These are phyloP conservation scores for Prionchulus punctatus DNA, from an alignment of 2,888 invertebrate genomes.

Conservation along the genomic window DNA sequence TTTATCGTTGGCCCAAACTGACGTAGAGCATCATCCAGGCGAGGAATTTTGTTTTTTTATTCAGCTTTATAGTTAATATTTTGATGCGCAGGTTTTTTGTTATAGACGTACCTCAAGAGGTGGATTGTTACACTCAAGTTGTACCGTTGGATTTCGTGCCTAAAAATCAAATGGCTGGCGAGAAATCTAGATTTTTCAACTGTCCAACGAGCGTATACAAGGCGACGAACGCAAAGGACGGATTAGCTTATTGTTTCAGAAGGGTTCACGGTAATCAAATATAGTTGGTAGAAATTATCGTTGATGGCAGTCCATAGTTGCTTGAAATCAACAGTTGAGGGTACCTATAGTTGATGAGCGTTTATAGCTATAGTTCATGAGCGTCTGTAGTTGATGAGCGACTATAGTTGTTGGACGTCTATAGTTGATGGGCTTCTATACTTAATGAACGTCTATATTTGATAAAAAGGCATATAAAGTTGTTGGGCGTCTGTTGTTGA, in stretches of 20 bases:
- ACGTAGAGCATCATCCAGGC: constrained; percentile 47
- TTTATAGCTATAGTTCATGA: too few relatives aligned
- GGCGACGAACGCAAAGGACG: constrained; percentile 68
- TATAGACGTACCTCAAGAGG: constrained; percentile 62
- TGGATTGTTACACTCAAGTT: constrained; percentile 75
- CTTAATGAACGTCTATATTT: too few relatives aligned
- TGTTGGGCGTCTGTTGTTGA: too few relatives aligned
- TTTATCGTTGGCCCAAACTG: constrained; percentile 55
- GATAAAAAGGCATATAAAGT: too few relatives aligned
- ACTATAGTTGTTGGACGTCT: too few relatives aligned
- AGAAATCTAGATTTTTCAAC: constrained; percentile 53
- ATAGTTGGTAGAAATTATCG: too few relatives aligned
- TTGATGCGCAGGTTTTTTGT: constrained; percentile 17
- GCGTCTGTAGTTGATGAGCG: too few relatives aligned
- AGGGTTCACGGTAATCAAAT: constrained; percentile 54
- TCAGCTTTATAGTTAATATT: constrained; percentile 10
- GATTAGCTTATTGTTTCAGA: constrained; percentile 64
- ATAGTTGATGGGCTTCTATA: too few relatives aligned
- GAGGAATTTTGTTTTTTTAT: constrained; percentile 12
- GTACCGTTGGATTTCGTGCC: constrained; percentile 59
- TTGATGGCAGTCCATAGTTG: too few relatives aligned
- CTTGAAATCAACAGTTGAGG: too few relatives aligned
- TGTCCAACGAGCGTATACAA: constrained; percentile 71
- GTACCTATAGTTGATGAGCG: too few relatives aligned
- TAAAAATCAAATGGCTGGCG: constrained; percentile 27